phyloP scores from a whole-genome alignment of 1,140 invertebrate species.

The Onthophagus taurus region DNA sequence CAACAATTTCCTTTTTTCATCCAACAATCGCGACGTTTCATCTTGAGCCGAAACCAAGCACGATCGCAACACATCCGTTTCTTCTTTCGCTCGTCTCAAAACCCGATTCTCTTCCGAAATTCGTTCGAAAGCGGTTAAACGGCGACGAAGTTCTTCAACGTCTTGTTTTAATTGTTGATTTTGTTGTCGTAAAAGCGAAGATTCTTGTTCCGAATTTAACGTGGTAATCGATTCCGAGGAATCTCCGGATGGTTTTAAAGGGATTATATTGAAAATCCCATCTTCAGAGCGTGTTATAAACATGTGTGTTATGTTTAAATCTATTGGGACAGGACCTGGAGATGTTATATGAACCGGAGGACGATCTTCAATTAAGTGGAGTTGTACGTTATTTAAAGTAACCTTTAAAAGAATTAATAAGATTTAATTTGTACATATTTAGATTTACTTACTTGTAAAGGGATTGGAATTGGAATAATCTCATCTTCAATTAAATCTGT shows the following conservation, averaged over 20 bases:
- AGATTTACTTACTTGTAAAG: constrained; percentile 53
- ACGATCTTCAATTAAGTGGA: constrained; percentile 71
- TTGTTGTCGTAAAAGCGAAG: constrained; percentile 1
- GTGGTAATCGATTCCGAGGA: constrained; percentile 12
- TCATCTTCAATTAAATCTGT: constrained; percentile 81
- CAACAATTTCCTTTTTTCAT: constrained; percentile 63
- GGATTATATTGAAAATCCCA: constrained; percentile 66
- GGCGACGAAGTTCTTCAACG: constrained; percentile 53
- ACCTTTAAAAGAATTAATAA: constrained; percentile 43
- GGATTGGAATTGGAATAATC: constrained; percentile 65
- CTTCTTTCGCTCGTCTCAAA: constrained; percentile 50
- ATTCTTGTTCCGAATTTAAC: constrained; percentile 7
- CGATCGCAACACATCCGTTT: constrained; percentile 48
- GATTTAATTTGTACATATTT: neutral
- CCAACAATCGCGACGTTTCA: constrained; percentile 54
- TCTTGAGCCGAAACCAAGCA: constrained; percentile 58
- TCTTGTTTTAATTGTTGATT: constrained; percentile 46
- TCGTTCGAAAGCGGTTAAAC: constrained; percentile 49
- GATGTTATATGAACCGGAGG: constrained; percentile 73
- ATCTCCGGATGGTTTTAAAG: constrained; percentile 24
- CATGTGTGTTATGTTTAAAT: constrained; percentile 61
- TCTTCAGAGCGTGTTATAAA: constrained; percentile 53
- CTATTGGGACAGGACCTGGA: constrained; percentile 68
- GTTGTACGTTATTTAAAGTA: constrained; percentile 54
- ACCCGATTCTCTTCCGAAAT: constrained; percentile 53